phyloP scores from a whole-genome alignment of 2,888 invertebrate genomes.

The Caradrina clavipalpis region DNA sequence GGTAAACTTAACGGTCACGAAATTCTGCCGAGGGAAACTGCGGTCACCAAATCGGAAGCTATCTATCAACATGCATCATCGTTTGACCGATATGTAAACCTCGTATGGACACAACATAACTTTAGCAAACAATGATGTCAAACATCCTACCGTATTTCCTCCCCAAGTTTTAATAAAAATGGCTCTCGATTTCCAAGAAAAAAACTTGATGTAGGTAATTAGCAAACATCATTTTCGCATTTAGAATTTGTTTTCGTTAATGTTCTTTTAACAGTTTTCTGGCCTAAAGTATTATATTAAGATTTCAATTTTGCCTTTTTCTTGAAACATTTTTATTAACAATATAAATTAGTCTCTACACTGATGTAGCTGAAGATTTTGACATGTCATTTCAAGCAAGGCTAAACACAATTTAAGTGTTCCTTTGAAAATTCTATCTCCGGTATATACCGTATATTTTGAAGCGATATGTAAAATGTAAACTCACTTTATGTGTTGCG shows the following conservation, averaged over 20 bases:
- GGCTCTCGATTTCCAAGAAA: slow-evolving; percentile 10
- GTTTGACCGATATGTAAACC: neutral
- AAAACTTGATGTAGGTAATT: slow-evolving; percentile 48
- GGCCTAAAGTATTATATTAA: slow-evolving; percentile 14
- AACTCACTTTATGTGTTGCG: slow-evolving; percentile 10
- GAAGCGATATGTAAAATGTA: slow-evolving; percentile 5
- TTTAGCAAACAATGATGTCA: slow-evolving; percentile 13
- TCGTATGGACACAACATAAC: slow-evolving; percentile 6
- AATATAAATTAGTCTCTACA: neutral
- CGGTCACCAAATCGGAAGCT: slow-evolving; percentile 49
- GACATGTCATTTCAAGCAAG: slow-evolving; percentile 11
- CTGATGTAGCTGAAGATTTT: neutral
- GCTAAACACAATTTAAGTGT: neutral
- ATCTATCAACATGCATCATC: slow-evolving; percentile 53
- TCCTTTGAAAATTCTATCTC: slow-evolving; percentile 22
- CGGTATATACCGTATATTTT: slow-evolving; percentile 3
- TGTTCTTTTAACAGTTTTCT: slow-evolving; percentile 46
- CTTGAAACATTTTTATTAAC: neutral
- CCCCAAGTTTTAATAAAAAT: slow-evolving; percentile 14
- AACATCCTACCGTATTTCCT: slow-evolving; percentile 2
- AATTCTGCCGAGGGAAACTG: slow-evolving; percentile 12
- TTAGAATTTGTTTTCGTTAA: slow-evolving; percentile 52
- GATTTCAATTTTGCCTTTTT: slow-evolving; percentile 18
- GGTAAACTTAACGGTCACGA: slow-evolving; percentile 5
- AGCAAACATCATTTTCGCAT: slow-evolving; percentile 59